These are phyloP conservation scores for Caenorhabditis elegans DNA, from an alignment of 1,140 invertebrate species.

Conservation along the genomic window DNA sequence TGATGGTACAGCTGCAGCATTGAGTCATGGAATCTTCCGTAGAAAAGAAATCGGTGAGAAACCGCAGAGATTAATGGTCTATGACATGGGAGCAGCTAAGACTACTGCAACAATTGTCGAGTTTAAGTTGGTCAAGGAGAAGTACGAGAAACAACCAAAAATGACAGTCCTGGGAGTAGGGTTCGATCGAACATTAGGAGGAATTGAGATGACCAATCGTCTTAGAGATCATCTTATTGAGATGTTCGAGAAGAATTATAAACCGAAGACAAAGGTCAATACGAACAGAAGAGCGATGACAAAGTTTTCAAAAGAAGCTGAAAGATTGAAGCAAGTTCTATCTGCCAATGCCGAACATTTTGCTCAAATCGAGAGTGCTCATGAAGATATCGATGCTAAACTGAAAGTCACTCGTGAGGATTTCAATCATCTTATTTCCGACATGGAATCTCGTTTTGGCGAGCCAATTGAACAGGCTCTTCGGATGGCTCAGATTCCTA, in stretches of 20 bases:
- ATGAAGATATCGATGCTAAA: constrained; percentile 92
- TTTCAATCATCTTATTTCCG: constrained; percentile 80
- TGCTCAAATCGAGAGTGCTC: constrained; percentile 81
- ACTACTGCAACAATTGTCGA: constrained; percentile 86
- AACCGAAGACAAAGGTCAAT: constrained; percentile 60
- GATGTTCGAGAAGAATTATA: constrained; percentile 80
- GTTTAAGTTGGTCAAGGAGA: constrained; percentile 75
- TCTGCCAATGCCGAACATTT: constrained; percentile 59
- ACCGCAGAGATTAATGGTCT: constrained; percentile 87
- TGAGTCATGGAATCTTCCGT: constrained; percentile 97
- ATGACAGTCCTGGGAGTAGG: constrained; percentile 86
- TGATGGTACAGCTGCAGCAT: constrained; percentile 74
- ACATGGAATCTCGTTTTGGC: constrained; percentile 80
- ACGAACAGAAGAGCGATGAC: constrained; percentile 75
- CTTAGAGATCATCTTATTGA: constrained; percentile 83
- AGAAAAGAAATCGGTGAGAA: constrained; percentile 93
- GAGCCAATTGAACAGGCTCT: constrained; percentile 83
- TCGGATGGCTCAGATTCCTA: constrained; percentile 49
- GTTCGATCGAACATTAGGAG: constrained; percentile 83
- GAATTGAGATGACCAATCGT: constrained; percentile 86
- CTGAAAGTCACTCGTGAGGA: constrained; percentile 79
- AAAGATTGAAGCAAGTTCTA: constrained; percentile 80
- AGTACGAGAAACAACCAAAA: constrained; percentile 76
- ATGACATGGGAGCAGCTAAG: constrained; percentile 93
- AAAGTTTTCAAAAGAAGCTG: constrained; percentile 94